phyloP scores from a whole-genome alignment of 1,140 invertebrate genomes.

The Wasmannia auropunctata region DNA sequence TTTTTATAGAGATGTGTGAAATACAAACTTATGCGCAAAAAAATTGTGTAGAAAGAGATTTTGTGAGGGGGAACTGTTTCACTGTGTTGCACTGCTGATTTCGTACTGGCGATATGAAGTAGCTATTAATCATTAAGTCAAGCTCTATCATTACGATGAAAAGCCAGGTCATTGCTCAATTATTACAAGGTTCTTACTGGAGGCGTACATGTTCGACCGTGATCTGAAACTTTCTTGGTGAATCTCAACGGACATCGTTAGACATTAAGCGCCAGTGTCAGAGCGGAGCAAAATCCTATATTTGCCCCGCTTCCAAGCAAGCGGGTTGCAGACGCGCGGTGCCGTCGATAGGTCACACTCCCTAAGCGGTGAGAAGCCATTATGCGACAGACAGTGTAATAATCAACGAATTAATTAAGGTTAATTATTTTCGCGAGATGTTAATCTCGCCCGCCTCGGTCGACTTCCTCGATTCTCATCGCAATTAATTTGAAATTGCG shows the following conservation, averaged over 20 bases:
- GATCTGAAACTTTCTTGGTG: slow-evolving; percentile 46
- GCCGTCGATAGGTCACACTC: background rate
- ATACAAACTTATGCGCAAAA: background rate
- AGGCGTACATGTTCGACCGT: slow-evolving; percentile 30
- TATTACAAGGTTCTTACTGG: slow-evolving; percentile 53
- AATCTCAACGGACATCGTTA: slow-evolving; percentile 1
- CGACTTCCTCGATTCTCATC: slow-evolving; percentile 59
- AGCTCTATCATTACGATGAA: slow-evolving; percentile 21
- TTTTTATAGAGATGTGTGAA: background rate
- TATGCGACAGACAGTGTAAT: slow-evolving; percentile 49
- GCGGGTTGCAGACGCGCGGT: background rate
- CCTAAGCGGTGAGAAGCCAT: slow-evolving; percentile 47
- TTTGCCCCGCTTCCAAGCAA: background rate
- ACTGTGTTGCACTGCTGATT: background rate
- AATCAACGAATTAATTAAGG: slow-evolving; percentile 56
- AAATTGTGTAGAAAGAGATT: background rate
- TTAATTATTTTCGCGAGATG: slow-evolving; percentile 52
- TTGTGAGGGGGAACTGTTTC: background rate
- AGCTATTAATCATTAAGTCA: background rate
- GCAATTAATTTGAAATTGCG: slow-evolving; percentile 53
- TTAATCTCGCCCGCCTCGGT: slow-evolving; percentile 29
- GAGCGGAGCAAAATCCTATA: background rate
- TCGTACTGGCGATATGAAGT: too few relatives aligned
- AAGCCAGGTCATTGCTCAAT: slow-evolving; percentile 45
- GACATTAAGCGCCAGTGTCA: background rate